Evolutionary conservation across 2,888 invertebrate species (phyloP).

Genomic region (Eulithis prunata): DNA sequence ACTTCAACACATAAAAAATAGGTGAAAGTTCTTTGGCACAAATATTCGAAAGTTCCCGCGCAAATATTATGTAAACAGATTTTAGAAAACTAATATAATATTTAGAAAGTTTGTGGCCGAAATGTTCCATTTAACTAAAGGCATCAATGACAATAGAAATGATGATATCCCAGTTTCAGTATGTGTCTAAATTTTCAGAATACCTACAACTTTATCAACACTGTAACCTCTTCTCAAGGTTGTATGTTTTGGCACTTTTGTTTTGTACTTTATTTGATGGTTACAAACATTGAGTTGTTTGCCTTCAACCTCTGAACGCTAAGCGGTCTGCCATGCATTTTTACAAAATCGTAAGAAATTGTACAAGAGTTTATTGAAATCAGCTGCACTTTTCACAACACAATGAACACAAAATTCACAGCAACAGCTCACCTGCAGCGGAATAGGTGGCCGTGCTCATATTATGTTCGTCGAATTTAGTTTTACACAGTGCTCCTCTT

Average conservation of each 20-base stretch:
- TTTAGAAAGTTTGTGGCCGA: not conserved
- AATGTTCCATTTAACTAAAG: no score
- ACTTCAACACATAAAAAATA: no score
- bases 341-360: no score
- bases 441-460: constrained; percentile 48
- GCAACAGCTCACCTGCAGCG: constrained; percentile 43
- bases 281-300: no score
- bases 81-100: not conserved
- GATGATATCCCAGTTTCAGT: no score
- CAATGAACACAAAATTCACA: constrained; percentile 15
- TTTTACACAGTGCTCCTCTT: no score
- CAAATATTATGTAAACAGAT: not conserved
- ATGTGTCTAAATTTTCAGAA: no score
- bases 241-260: not conserved
- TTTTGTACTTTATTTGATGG: not conserved
- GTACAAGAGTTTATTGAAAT: not conserved
- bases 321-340: not conserved
- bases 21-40: no score
- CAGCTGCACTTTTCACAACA: constrained; percentile 37
- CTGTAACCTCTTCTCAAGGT: constrained; percentile 1
- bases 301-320: not conserved
- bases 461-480: constrained; percentile 51
- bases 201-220: not conserved
- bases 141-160: no score
- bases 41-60: not conserved